A percentile compares a stretch with the other conserved stretches of the same genome.
These are phyloP conservation scores for Cantharis rufa DNA, from an alignment of 2,888 invertebrate genomes.

Conservation along the genomic window DNA sequence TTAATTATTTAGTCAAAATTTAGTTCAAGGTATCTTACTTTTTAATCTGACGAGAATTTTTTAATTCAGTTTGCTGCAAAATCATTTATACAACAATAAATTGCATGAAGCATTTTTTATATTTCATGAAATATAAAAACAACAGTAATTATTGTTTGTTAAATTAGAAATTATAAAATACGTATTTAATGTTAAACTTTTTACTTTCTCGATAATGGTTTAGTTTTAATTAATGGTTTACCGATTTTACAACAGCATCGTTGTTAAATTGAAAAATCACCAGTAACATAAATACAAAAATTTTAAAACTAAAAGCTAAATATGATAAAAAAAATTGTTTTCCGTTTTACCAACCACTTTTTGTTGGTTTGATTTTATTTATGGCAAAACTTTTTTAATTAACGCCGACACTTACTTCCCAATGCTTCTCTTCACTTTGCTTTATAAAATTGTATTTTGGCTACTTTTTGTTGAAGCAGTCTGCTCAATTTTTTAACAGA, in stretches of 20 bases:
- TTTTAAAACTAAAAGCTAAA: not conserved
- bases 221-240: not conserved
- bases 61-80: not conserved
- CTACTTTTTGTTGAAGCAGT: not conserved
- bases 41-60: not conserved
- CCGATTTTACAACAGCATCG: not conserved
- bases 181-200: not conserved
- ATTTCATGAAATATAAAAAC: no score
- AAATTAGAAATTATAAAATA: not conserved
- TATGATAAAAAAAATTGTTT: not conserved
- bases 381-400: slow-evolving; percentile 34
- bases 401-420: slow-evolving; percentile 21
- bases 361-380: slow-evolving; percentile 26
- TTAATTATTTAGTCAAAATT: not conserved
- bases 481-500: not conserved
- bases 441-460: not conserved
- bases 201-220: not conserved
- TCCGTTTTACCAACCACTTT: not conserved
- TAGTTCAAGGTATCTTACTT: not conserved
- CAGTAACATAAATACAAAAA: not conserved
- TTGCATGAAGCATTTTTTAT: no score
- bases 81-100: not conserved
- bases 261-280: not conserved
- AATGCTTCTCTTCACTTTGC: slow-evolving; percentile 15
- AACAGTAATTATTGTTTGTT: not conserved